Conservation (phyloP, 2,797 vertebrate species). For the Hemitrygon akajei region DNA sequence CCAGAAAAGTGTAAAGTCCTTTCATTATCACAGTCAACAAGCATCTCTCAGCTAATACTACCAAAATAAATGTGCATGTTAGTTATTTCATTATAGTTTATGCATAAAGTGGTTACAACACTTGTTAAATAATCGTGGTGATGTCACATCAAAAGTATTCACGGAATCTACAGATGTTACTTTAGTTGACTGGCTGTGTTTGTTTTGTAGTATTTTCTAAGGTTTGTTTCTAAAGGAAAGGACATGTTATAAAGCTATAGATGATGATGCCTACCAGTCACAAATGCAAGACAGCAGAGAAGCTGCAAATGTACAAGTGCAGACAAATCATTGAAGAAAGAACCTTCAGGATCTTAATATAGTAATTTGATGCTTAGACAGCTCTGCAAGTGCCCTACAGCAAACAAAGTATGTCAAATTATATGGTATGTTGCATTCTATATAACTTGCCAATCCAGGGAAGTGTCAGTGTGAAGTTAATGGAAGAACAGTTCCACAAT, state of each 20-base stretch:
- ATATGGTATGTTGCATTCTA: background rate
- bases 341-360: background rate
- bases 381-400: background rate
- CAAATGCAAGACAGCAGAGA: too few species aligned
- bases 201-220: background rate
- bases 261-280: background rate
- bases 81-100: background rate
- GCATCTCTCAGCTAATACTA: background rate
- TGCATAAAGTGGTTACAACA: background rate
- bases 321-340: background rate
- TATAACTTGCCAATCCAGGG: background rate
- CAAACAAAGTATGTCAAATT: background rate
- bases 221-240: constrained; percentile 4
- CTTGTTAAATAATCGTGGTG: background rate
- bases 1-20: background rate
- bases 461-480: background rate
- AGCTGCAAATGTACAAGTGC: background rate
- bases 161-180: background rate
- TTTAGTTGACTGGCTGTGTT: background rate
- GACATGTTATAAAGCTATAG: background rate
- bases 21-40: background rate
- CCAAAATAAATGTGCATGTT: background rate
- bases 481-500: background rate
- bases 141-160: background rate
- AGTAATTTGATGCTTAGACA: background rate